Evolutionary conservation across 1,140 invertebrate species (phyloP).

Genomic region (Drosophila takahashii): DNA sequence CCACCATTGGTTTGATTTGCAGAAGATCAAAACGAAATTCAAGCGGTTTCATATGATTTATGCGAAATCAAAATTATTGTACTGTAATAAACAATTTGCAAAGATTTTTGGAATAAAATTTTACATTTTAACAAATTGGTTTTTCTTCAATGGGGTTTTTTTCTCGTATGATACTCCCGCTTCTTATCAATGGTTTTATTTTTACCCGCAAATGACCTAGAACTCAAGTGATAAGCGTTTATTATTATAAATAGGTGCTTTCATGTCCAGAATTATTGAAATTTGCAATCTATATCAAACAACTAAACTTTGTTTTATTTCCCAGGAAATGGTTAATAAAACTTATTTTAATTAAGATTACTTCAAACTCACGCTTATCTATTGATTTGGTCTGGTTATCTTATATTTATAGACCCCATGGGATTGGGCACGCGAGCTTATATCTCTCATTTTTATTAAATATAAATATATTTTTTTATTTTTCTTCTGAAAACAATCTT

Average conservation of each 20-base stretch:
- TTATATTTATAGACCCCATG: conserved; percentile 25
- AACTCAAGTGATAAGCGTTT: background rate
- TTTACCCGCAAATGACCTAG: background rate
- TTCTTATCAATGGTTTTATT: conserved; percentile 7
- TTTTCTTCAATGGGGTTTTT: background rate
- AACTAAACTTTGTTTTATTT: background rate
- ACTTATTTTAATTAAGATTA: conserved; percentile 31
- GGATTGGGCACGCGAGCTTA: conserved; percentile 23
- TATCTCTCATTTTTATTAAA: conserved; percentile 10
- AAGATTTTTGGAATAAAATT: conserved; percentile 71
- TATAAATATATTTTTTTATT: conserved; percentile 17
- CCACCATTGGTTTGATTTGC: conserved; percentile 17
- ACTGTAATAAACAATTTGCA: conserved; percentile 53
- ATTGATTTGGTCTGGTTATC: conserved; percentile 14
- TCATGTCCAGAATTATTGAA: background rate
- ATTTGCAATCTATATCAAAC: background rate
- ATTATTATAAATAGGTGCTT: background rate
- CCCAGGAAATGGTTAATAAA: conserved; percentile 38
- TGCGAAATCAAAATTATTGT: conserved; percentile 25
- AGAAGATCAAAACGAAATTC: conserved; percentile 14
- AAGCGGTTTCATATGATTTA: conserved; percentile 67
- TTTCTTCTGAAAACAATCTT: background rate
- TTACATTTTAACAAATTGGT: conserved; percentile 57
- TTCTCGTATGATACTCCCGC: background rate
- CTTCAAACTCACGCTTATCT: conserved; percentile 18